Base-by-base conservation (phyloP, 1,140 invertebrate genomes). In the Zaprionus ghesquierei region DNA sequence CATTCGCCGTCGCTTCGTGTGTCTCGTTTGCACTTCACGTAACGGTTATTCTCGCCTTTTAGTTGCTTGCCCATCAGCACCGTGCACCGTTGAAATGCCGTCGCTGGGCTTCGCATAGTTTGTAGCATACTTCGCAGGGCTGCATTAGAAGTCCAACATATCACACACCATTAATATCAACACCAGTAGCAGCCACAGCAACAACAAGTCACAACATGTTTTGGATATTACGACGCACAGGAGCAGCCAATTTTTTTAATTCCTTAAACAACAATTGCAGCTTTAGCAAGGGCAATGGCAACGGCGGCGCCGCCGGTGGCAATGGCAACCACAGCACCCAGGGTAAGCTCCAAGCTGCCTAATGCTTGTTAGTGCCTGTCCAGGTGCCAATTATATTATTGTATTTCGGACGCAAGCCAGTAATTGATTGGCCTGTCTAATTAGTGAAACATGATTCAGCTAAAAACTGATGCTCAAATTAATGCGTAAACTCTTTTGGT, bases 221-320 rank as follows among this genome's bases (percentile, higher is more conserved):
- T 92, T 92, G 91, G 91, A 92, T 92, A 75, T 78, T 92, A 78
- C 81, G 91, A 29, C 82, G 91, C 60, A 92, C 91, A 6, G 91
- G 91, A 23, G 91, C 91, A 29, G 91, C 78, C 61, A 92, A 91
- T 73, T 92, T 92, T 72, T 92, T 92, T 59, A 92, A 92, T 75
- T 92, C 90, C 27, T 74, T 92, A 20, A 92, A 92, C 79, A 92
- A 92, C 64, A 92, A 92, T 64, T 92, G 89, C 85, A 89, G 79
- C 62, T 82, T 89, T 25, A 82, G 79, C n/a, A 92, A 90, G 58
- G 58, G 75, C 61, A 90, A 75, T 22, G 54, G 55, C 41, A 81
- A 64, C 35, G 85, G 75, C 27, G 74, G 70, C 22, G 68, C 53
- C 68, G 41, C 51, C 60, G 71, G 64, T 46, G 65, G 50, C 27